Conservation (phyloP, 2,888 invertebrate species). For the Chrysodeixis includens region DNA sequence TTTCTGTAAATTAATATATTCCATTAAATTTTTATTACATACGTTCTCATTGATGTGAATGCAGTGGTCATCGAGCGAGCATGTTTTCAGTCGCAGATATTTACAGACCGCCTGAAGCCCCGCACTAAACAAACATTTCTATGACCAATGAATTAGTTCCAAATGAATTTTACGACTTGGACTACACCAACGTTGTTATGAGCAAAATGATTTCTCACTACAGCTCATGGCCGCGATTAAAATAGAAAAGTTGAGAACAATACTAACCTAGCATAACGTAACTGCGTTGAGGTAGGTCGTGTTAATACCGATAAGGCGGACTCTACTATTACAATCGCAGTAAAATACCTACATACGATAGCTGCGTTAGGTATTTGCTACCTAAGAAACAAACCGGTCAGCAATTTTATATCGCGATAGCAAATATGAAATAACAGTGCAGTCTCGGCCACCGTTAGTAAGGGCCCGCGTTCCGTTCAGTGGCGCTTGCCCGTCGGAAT, state of each 20-base stretch:
- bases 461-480: constrained; percentile 40
- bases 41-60: not conserved
- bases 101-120: not conserved
- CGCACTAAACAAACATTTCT: constrained; percentile 4
- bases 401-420: constrained; percentile 9
- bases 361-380: not conserved
- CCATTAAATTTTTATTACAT: not conserved
- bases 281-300: constrained; percentile 7
- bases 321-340: not conserved
- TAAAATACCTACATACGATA: not conserved
- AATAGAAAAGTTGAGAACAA: constrained; percentile 7
- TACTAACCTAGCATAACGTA: constrained; percentile 13
- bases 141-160: constrained; percentile 5
- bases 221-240: not conserved
- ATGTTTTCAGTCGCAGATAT: not conserved
- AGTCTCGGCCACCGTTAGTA: constrained; percentile 34
- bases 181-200: constrained; percentile 3
- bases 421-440: constrained; percentile 11
- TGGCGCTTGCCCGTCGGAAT: constrained; percentile 49
- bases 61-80: not conserved
- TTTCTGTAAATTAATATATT: no score
- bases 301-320: constrained; percentile 2
- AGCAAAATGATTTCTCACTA: not conserved
- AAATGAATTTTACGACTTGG: not conserved
- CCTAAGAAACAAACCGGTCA: constrained; percentile 3